These are phyloP conservation scores for Pseudochaenichthys georgianus DNA, from an alignment of 2,797 vertebrate species.

Conservation along the genomic window DNA sequence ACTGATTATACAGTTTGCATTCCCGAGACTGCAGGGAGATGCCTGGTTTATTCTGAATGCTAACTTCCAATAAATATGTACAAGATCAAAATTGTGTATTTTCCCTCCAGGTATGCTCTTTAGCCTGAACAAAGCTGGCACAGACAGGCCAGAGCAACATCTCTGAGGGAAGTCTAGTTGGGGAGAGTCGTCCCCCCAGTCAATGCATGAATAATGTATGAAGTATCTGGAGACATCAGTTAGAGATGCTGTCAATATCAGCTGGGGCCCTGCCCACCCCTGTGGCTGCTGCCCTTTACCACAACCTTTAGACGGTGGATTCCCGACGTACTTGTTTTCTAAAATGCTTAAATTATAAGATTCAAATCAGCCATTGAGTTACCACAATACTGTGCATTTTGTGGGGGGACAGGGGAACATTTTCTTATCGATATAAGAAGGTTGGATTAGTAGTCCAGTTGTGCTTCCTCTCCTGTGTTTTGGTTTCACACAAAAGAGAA, in stretches of 20 bases:
- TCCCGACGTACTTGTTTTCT: conserved; percentile 67
- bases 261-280: conserved; percentile 67
- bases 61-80: conserved; percentile 60
- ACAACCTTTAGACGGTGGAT: conserved; percentile 81
- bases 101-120: conserved; percentile 51
- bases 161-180: conserved; percentile 73
- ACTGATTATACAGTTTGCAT: conserved; percentile 25
- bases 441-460: not conserved
- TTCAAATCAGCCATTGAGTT: conserved; percentile 40
- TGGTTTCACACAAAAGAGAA: not conserved
- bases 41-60: conserved; percentile 37
- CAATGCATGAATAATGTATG: conserved; percentile 82
- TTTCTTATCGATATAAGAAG: conserved; percentile 5
- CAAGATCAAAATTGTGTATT: conserved; percentile 46
- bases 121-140: conserved; percentile 66
- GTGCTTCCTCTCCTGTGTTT: not conserved
- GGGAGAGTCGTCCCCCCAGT: conserved; percentile 61
- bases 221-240: conserved; percentile 82
- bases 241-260: conserved; percentile 82
- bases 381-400: conserved; percentile 1
- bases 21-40: conserved; percentile 12
- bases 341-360: conserved; percentile 59
- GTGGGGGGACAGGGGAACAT: not conserved
- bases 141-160: conserved; percentile 65
- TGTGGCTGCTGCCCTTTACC: conserved; percentile 79